Evolutionary conservation across 2,888 invertebrate genomes (phyloP).

Genomic region (Drosophila cognata): DNA sequence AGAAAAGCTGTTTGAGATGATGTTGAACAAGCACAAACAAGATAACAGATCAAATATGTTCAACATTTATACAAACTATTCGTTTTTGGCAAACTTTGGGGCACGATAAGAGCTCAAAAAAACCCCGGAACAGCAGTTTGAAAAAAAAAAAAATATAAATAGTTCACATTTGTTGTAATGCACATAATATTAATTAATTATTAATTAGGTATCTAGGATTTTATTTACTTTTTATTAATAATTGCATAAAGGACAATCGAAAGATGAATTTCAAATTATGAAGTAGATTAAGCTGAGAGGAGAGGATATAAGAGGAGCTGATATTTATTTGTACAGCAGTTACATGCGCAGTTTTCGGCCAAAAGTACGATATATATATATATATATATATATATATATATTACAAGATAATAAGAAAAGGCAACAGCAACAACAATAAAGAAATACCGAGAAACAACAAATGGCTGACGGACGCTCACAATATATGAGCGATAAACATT

Average conservation of each 20-base stretch:
- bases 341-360: slow-evolving; percentile 21
- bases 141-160: neutral
- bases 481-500: slow-evolving; percentile 55
- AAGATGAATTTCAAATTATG: neutral
- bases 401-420: slow-evolving; percentile 36
- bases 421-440: slow-evolving; percentile 18
- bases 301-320: neutral
- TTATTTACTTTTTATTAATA: neutral
- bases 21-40: slow-evolving; percentile 26
- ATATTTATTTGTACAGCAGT: slow-evolving; percentile 25
- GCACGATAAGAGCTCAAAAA: slow-evolving; percentile 33
- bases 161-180: neutral
- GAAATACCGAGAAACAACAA: slow-evolving; percentile 23
- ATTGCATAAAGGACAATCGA: neutral
- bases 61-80: slow-evolving; percentile 17
- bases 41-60: slow-evolving; percentile 45
- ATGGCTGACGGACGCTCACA: slow-evolving; percentile 38
- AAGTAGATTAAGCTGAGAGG: neutral
- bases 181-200: neutral
- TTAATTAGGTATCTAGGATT: neutral
- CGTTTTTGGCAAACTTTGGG: slow-evolving; percentile 17
- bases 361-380: slow-evolving; percentile 8
- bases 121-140: neutral
- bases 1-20: slow-evolving; percentile 32
- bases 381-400: slow-evolving; percentile 18